Base-by-base conservation (phyloP, 1,140 invertebrate species). In the Agraylea sexmaculata region DNA sequence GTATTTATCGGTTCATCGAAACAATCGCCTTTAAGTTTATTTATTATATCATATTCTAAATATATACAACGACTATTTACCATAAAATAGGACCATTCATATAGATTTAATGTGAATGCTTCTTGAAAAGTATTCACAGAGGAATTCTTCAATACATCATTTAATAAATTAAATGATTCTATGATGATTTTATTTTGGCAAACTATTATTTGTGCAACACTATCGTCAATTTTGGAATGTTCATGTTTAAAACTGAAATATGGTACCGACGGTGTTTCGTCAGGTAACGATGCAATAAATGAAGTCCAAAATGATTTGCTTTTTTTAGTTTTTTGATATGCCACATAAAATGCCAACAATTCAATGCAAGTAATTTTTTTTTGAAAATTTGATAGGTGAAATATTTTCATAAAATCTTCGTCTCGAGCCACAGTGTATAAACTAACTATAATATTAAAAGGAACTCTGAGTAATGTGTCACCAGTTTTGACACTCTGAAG, bases 11-110 rank as follows among this genome's bases (percentile, higher is more conserved):
- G 13, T 12, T 39, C 28, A 31, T n/a, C n/a, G n/a, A n/a, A n/a
- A n/a, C n/a, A 23, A 22, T 2, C 7, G 23, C 13, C n/a, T 15
- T 27, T 10, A 13, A 29, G 18, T n/a, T 42, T 29, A 3, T 20
- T 28, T 17, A 48, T 42, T 6, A 44, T 41, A 23, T 21, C 17
- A 13, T 38, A 42, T 28, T 48, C 28, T 3, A 48, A 20, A 29
- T 48, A 48, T 15, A 48, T 42, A 37, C 46, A 48, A 28, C 46
- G 22, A 33, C 32, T 48, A 28, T 48, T 48, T 3, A 48, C 42
- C 18, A 38, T 29, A 41, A 48, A 48, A 41, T 48, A 48, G 11
- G 46, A 25, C 46, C 46, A 48, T n/a, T 35, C 38, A 21, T 41
- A 48, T 18, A 41, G 6, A 6, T 43, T 27, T 3, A 48, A 20